Evolutionary conservation across 2,113 vertebrate species (phyloP).

Genomic region (Myodes glareolus): DNA sequence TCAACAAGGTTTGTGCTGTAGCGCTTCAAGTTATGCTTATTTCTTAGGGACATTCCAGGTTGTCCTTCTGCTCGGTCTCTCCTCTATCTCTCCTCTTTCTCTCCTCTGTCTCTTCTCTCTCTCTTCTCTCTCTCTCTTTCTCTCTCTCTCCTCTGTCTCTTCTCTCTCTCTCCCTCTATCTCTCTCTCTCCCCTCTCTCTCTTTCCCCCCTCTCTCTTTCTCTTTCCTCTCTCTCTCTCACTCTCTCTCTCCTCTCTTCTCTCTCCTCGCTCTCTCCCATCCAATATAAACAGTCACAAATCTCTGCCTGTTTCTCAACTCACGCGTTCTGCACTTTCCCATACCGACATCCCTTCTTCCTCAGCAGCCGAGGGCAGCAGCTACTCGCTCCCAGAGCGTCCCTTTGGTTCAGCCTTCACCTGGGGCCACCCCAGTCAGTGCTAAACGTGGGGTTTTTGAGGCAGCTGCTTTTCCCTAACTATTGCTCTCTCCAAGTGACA

Average conservation of each 20-base stretch:
- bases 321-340: fast-evolving
- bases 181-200: neutral
- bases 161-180: too few species aligned
- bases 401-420: fast-evolving
- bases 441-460: fast-evolving
- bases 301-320: neutral
- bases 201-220: neutral
- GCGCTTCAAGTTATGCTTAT: fast-evolving
- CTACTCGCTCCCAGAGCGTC: neutral
- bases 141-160: too few species aligned
- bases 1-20: fast-evolving
- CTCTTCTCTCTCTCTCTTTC: neutral
- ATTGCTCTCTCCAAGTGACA: neutral
- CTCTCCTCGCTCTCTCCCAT: neutral
- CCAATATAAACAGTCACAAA: too few species aligned
- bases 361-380: fast-evolving
- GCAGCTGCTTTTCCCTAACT: neutral
- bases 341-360: fast-evolving
- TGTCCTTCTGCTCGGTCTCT: too few species aligned
- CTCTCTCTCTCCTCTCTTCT: neutral
- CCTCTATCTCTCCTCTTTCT: too few species aligned
- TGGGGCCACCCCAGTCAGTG: neutral
- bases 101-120: neutral
- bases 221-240: too few species aligned
- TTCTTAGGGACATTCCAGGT: fast-evolving